Evolutionary conservation across 2,888 invertebrate genomes (phyloP).

Genomic region (Coelinius sp.): DNA sequence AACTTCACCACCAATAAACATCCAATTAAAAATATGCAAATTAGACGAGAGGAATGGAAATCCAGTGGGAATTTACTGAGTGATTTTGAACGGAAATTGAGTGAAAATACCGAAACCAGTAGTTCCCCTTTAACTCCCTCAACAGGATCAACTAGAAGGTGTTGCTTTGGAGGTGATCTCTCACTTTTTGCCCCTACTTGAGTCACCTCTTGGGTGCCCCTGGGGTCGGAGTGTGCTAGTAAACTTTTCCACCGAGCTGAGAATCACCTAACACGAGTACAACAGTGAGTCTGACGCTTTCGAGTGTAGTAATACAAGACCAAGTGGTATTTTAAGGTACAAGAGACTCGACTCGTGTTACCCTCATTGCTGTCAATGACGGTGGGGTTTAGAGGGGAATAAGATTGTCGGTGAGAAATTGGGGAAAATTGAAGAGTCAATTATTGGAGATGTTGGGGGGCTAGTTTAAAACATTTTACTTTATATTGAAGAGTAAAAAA

Average conservation of each 20-base stretch:
- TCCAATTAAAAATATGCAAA: not conserved
- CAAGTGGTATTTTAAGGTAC: constrained; percentile 20
- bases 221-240: constrained; percentile 9
- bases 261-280: constrained; percentile 13
- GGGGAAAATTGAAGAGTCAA: constrained; percentile 1
- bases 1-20: not conserved
- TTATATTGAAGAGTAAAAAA: not conserved
- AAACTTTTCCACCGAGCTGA: constrained; percentile 14
- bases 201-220: not conserved
- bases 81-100: not conserved
- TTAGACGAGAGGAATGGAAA: not conserved
- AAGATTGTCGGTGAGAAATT: not conserved
- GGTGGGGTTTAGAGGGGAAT: not conserved
- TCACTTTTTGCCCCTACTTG: not conserved
- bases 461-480: not conserved
- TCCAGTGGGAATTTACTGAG: not conserved
- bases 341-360: constrained; percentile 8
- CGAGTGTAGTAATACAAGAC: constrained; percentile 20
- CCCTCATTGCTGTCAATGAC: constrained; percentile 8
- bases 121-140: constrained; percentile 20
- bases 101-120: not conserved
- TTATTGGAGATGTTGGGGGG: not conserved
- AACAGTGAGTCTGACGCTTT: constrained; percentile 2
- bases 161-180: constrained; percentile 14
- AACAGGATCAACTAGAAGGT: constrained; percentile 24